phyloP scores from a whole-genome alignment of 1,140 invertebrate species.

The Philaenus spumarius region DNA sequence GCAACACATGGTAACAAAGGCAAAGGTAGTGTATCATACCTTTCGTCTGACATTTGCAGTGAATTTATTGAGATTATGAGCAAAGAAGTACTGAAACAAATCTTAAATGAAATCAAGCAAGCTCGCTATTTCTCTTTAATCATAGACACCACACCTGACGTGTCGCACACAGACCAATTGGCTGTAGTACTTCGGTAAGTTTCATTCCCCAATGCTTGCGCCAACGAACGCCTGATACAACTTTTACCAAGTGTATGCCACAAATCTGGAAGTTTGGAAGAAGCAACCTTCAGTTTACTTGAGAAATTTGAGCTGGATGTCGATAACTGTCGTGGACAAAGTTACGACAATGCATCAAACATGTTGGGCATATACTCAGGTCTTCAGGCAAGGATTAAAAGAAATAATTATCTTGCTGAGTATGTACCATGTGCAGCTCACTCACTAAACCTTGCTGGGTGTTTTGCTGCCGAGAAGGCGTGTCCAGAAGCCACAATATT shows the following conservation, averaged over 20 bases:
- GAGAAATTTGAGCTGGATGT: no score
- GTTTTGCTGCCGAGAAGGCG: no score
- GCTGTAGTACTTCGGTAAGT: neutral
- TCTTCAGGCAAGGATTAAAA: neutral
- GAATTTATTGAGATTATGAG: conserved; percentile 6
- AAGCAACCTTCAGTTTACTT: neutral
- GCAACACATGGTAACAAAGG: conserved; percentile 1
- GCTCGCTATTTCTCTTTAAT: neutral
- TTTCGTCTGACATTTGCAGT: neutral
- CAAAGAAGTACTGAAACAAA: neutral
- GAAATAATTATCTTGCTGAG: neutral
- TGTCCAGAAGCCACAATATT: no score
- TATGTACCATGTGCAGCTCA: no score
- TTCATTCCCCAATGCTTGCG: no score
- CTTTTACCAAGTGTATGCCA: no score
- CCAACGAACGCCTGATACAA: conserved; percentile 1
- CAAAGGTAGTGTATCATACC: no score
- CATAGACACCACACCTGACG: neutral
- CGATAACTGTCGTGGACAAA: no score
- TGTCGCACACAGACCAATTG: neutral
- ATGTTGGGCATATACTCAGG: neutral
- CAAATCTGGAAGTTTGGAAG: no score
- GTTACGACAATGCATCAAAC: no score
- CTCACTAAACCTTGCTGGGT: conserved; percentile 4
- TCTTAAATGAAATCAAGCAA: no score